Evolutionary conservation across 1,140 invertebrate genomes (phyloP), one percentile per base, ranked within the genome.

Genomic region (Melitaea cinxia): DNA sequence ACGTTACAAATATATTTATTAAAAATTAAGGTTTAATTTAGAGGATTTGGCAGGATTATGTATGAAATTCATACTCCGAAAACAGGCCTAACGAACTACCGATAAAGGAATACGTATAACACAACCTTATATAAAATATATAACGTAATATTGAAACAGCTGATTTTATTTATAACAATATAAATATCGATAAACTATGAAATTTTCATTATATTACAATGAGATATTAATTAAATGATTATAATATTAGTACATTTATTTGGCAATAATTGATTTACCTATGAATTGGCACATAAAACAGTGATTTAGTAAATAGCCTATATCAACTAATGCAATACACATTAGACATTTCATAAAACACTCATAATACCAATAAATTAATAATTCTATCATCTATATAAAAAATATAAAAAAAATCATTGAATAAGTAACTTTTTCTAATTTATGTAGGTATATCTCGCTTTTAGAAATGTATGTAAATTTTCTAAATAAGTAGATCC

Each of bases 21-120:
- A 67, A 53, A 56, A 74, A 75, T 68, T 80, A 76, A 74, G 69
- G 68, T 82, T n/a, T 77, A 68, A 79, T 75, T 80, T 78, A 78
- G 62, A 73, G 75, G 73, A 82, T 78, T 90, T 91, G 88, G 88
- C 86, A 91, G 88, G 86, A 91, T 85, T 88, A 84, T 84, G 75
- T 76, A 80, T 75, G 76, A 85, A 85, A 85, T 78, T 85, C 75
- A 82, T 75, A 65, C 81, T 80, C 75, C 73, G 81, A 84, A 80
- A 72, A 65, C 62, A 76, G 73, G 72, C 57, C 68, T 69, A 78
- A 71, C 33, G 50, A 15, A 33, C 19, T 28, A 50, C 42, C 33
- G 26, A 56, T 64, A 56, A 52, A 42, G 12, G 10, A 54, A 63
- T 60, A 68, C 42, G 53, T 19, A 55, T 53, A 86, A 85, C 75